phyloP scores from a whole-genome alignment of 2,113 vertebrate species.

The Bolborhynchus lineola region DNA sequence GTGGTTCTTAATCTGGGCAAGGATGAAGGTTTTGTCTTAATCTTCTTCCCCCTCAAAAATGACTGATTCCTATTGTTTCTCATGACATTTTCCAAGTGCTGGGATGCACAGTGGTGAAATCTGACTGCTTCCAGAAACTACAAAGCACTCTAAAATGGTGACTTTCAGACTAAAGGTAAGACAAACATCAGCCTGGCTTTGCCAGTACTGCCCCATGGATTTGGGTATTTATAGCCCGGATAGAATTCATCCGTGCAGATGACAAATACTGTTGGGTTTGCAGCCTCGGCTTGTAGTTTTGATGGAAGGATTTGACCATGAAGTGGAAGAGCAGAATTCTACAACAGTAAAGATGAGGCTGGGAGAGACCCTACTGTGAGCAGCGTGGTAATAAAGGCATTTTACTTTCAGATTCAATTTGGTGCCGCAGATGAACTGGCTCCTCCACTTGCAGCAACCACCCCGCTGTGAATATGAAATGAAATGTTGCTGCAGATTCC shows the following conservation, averaged over 20 bases:
- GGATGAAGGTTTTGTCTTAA: neutral
- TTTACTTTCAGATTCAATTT: constrained; percentile 4
- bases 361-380: neutral
- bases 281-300: neutral
- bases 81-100: neutral
- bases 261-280: neutral
- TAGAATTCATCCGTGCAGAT: neutral
- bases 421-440: neutral
- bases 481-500: neutral
- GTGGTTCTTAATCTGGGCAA: neutral
- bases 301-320: neutral
- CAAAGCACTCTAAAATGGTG: neutral
- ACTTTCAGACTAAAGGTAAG: neutral
- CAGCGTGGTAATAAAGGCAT: neutral
- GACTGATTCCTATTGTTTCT: neutral
- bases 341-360: neutral
- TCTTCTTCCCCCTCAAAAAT: neutral
- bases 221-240: neutral
- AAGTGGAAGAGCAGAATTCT: neutral
- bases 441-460: neutral
- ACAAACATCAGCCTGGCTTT: neutral
- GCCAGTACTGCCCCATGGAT: neutral
- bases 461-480: neutral
- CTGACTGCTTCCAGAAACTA: neutral
- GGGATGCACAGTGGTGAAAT: neutral